Evolutionary conservation across 2,113 vertebrate genomes (phyloP).

Genomic region (Carassius gibelio): DNA sequence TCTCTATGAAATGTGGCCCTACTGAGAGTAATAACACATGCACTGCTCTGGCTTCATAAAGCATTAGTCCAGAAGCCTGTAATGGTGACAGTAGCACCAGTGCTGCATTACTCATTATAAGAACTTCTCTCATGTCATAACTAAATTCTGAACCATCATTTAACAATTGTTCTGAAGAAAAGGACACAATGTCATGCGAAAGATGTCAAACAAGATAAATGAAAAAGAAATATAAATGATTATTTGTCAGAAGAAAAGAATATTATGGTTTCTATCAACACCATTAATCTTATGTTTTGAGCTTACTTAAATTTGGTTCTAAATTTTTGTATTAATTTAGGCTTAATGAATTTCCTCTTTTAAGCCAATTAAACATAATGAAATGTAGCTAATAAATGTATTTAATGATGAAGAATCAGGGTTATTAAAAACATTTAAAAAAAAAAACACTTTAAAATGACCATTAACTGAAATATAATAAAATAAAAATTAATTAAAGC

Average conservation of each 20-base stretch:
- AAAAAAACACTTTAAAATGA: too few species aligned
- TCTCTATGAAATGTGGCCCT: background rate
- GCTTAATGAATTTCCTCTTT: too few species aligned
- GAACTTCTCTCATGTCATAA: background rate
- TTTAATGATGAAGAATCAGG: background rate
- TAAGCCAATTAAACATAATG: too few species aligned
- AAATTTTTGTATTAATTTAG: too few species aligned
- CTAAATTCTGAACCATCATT: background rate
- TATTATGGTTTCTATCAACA: background rate
- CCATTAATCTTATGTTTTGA: background rate
- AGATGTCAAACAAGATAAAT: background rate
- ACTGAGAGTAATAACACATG: background rate
- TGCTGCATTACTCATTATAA: constrained; percentile 4
- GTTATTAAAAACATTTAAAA: background rate
- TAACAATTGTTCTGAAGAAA: background rate
- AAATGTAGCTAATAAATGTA: too few species aligned
- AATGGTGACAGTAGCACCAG: background rate
- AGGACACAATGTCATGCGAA: background rate
- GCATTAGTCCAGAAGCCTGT: background rate
- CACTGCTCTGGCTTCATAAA: background rate
- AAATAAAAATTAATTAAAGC: too few species aligned
- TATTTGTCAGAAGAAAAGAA: background rate
- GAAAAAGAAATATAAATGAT: background rate
- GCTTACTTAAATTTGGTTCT: background rate
- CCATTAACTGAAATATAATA: too few species aligned